Base-by-base conservation (phyloP, 35 echinoderm and acorn worm species). In the Anneissia japonica region DNA sequence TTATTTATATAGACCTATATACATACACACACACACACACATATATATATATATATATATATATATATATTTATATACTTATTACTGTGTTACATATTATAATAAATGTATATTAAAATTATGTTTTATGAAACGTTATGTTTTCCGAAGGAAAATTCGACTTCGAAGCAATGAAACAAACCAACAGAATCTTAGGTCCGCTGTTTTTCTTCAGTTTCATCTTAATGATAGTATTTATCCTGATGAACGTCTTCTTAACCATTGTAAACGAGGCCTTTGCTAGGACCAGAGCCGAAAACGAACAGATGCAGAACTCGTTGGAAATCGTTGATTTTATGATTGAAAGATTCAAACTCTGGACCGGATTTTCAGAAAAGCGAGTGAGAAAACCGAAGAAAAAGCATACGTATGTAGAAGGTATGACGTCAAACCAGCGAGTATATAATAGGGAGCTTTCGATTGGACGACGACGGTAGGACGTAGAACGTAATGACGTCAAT, bases 311-410 rank as follows among this genome's bases (percentile, higher is more conserved):
- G 76, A 97, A 97, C 34, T 85, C 90, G 41, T 77, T 93, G 32
- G 94, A 97, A 46, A 92, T 97, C 3, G 90, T 97, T 4, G 94
- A 97, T 85, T 97, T 97, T 45, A 97, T 97, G 94, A 37, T 97
- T n/a, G 82, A 74, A 30, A 81, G 91, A 86, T 97, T 97, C 46
- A 93, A 93, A 73, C 28, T 21, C 19, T 97, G 84, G 74, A 97
- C 87, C n/a, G 94, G 94, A 1, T 83, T 93, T 43, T 74, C 84
- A 14, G 88, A 93, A 76, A 92, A 92, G 64, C 82, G 91, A 56
- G 84, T 81, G 4, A 83, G 79, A 28, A 81, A 82, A 36, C 38
- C 21, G 1, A 90, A 90, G 74, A 64, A 26, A 23, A 87, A 75
- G 31, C 88, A 93, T 74, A 87, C 79, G 37, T 97, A 97, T 33